A percentile compares a stretch with the other conserved stretches of the same genome.
phyloP scores from a whole-genome alignment of 1,140 invertebrate species.

The Magallana ariakensis region DNA sequence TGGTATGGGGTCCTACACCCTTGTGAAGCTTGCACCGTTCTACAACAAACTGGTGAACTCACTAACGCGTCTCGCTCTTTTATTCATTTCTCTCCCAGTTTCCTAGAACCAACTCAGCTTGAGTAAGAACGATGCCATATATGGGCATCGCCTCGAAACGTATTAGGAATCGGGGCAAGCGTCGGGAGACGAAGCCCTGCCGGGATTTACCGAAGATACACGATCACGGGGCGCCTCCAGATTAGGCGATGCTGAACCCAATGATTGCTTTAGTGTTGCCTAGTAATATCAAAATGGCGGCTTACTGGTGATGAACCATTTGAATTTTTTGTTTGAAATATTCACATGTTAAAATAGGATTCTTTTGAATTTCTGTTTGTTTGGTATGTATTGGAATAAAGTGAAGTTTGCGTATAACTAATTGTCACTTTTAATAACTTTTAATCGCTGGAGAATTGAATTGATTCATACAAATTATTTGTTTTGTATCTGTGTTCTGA shows the following conservation, averaged over 20 bases:
- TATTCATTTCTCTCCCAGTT: conserved; percentile 26
- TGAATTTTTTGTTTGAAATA: background rate
- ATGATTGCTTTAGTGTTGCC: background rate
- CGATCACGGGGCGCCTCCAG: conserved; percentile 6
- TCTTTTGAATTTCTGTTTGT: background rate
- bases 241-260: conserved; percentile 21
- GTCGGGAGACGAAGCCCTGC: background rate
- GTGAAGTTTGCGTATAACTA: background rate
- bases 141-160: conserved; percentile 27
- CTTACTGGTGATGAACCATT: background rate
- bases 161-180: conserved; percentile 29
- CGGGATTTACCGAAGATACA: conserved; percentile 21
- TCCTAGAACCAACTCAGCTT: conserved; percentile 35
- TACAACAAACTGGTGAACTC: conserved; percentile 50
- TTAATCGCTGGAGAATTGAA: background rate
- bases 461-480: background rate
- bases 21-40: conserved; percentile 37
- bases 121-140: conserved; percentile 37
- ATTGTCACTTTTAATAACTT: background rate
- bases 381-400: background rate
- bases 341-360: background rate
- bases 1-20: conserved; percentile 44
- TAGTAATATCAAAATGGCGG: conserved; percentile 27
- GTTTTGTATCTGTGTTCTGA: background rate
- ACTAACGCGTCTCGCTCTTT: conserved; percentile 23